A percentile compares a stretch with the other conserved stretches of the same genome.
Evolutionary conservation across 2,113 vertebrate species (phyloP).

Genomic region (Pelmatolapia mariae): DNA sequence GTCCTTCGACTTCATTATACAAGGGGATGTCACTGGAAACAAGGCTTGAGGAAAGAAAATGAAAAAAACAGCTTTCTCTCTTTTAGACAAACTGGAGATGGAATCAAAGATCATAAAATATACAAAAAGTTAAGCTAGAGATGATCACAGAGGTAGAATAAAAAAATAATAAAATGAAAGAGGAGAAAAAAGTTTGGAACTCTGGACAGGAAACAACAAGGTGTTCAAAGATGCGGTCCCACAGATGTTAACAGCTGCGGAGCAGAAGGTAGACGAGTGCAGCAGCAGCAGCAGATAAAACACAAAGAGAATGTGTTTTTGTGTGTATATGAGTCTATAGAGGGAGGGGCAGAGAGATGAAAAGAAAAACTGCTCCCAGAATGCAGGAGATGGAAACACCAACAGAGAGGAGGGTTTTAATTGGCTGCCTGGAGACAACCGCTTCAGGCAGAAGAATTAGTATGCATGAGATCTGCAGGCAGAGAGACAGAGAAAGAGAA

Average conservation of each 20-base stretch:
- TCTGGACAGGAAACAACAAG: conserved; percentile 9
- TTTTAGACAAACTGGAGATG: background rate
- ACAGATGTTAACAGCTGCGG: conserved; percentile 50
- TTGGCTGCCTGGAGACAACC: conserved; percentile 73
- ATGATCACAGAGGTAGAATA: conserved; percentile 7
- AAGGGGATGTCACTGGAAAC: background rate
- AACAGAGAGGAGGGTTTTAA: conserved; percentile 65
- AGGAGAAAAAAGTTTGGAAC: conserved; percentile 7
- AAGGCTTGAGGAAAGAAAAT: background rate
- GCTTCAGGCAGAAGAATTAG: conserved; percentile 64
- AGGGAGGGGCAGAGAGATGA: conserved; percentile 32
- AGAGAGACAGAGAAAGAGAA: conserved; percentile 2
- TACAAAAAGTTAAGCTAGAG: background rate
- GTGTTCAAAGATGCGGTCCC: conserved; percentile 6
- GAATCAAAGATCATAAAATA: background rate
- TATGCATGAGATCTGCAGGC: conserved; percentile 61
- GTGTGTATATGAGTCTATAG: conserved; percentile 10
- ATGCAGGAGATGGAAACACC: conserved; percentile 59
- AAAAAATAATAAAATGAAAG: background rate
- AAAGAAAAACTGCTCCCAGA: conserved; percentile 44
- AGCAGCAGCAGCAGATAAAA: conserved; percentile 35
- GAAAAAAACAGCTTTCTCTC: background rate
- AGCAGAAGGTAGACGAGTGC: conserved; percentile 45
- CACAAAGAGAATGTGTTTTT: conserved; percentile 35
- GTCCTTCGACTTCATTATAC: background rate